These are phyloP conservation scores for Poeciliopsis paucimaculata DNA, from an alignment of 2,797 vertebrate species.

Conservation along the genomic window DNA sequence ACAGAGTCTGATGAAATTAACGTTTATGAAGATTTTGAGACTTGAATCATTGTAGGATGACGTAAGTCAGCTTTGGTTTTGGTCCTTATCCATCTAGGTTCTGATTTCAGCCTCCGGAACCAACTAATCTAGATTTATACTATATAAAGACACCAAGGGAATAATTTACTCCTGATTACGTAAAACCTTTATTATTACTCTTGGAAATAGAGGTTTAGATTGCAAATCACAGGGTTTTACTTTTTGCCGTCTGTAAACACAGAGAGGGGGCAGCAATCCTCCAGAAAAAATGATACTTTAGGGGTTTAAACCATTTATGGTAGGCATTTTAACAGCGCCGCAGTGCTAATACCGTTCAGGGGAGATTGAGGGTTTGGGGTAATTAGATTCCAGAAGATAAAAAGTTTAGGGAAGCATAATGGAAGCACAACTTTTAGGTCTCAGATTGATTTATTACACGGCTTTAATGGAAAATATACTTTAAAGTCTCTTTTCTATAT, in stretches of 20 bases:
- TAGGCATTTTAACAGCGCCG: neutral
- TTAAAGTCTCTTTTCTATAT: conserved; percentile 6
- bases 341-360: neutral
- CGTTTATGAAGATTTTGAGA: neutral
- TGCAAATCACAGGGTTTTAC: neutral
- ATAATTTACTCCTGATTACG: neutral
- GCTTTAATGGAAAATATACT: neutral
- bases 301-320: neutral
- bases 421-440: neutral
- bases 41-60: neutral
- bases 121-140: neutral
- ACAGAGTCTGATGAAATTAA: neutral
- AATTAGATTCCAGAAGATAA: conserved; percentile 3
- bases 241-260: neutral
- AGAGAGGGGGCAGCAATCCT: neutral
- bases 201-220: neutral
- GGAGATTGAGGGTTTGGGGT: neutral
- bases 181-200: neutral
- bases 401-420: neutral
- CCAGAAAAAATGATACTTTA: neutral
- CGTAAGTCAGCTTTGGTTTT: neutral
- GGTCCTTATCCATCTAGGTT: too few relatives aligned
- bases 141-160: neutral
- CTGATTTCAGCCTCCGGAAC: neutral
- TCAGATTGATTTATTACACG: neutral